Conservation (phyloP, 2,888 invertebrate genomes). For the Troides aeacus region DNA sequence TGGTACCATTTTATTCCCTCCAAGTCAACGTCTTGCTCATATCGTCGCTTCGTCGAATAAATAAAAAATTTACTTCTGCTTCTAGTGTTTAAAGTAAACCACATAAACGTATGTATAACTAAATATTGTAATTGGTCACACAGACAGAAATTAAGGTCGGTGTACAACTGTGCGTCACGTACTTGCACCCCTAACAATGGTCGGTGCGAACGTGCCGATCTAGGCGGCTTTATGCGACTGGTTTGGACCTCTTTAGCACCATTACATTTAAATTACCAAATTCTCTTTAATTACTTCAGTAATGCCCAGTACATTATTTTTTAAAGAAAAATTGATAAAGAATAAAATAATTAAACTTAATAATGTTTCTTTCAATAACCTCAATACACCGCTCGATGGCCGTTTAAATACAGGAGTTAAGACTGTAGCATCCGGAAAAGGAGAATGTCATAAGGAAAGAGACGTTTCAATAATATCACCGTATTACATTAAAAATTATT, state of each 20-base stretch:
- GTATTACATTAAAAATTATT: too few relatives aligned
- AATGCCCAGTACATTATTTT: neutral
- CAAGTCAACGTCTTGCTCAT: too few relatives aligned
- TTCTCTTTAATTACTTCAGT: neutral
- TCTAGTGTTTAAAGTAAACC: constrained; percentile 5
- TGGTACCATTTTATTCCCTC: too few relatives aligned
- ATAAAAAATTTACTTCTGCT: neutral
- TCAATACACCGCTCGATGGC: too few relatives aligned
- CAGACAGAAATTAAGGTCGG: constrained; percentile 23
- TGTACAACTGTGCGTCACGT: constrained; percentile 33
- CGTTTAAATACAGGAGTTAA: too few relatives aligned
- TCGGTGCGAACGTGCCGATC: constrained; percentile 38
- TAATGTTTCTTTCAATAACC: too few relatives aligned
- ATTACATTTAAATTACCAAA: constrained; percentile 14
- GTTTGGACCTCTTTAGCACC: neutral
- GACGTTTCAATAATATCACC: too few relatives aligned
- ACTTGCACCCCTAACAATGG: constrained; percentile 40
- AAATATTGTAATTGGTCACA: constrained; percentile 23
- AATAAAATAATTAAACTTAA: too few relatives aligned
- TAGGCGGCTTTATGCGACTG: constrained; percentile 31
- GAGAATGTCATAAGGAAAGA: too few relatives aligned
- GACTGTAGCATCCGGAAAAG: too few relatives aligned
- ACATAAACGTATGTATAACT: constrained; percentile 9
- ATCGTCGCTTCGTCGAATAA: too few relatives aligned
- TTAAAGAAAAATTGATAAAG: too few relatives aligned